A percentile compares a stretch with the other conserved stretches of the same genome.
These are phyloP conservation scores for Notolabrus celidotus DNA, from an alignment of 2,797 vertebrate genomes.

Conservation along the genomic window DNA sequence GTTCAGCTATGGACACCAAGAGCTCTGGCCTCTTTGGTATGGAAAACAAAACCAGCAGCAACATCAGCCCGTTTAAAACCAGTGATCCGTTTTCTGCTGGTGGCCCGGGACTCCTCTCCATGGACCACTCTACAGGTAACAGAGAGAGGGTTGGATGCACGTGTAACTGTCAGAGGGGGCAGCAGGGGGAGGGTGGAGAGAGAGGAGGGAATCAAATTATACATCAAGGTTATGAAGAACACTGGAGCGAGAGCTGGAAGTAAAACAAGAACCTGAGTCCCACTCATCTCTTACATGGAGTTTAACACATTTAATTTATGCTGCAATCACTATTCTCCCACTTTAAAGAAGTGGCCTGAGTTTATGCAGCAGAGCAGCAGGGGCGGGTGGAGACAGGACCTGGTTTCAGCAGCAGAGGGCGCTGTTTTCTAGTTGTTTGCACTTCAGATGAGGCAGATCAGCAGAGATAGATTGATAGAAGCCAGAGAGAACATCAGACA, in stretches of 20 bases:
- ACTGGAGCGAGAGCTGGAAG: neutral
- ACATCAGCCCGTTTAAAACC: conserved; percentile 65
- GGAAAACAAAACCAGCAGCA: conserved; percentile 75
- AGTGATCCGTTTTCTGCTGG: conserved; percentile 62
- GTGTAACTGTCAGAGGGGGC: conserved; percentile 9
- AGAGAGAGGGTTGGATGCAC: conserved; percentile 43
- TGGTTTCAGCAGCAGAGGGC: conserved; percentile 71
- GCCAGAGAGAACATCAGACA: conserved; percentile 8
- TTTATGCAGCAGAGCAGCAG: conserved; percentile 17
- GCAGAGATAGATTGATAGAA: neutral
- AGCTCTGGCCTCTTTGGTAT: conserved; percentile 68
- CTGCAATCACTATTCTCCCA: too few relatives aligned
- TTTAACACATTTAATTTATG: too few relatives aligned
- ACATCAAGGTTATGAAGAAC: neutral
- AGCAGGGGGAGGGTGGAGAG: conserved; percentile 5
- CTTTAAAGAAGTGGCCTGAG: neutral
- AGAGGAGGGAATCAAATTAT: neutral
- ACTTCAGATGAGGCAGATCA: neutral
- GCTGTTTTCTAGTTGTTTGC: conserved; percentile 49
- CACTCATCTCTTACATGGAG: neutral
- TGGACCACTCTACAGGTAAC: conserved; percentile 79
- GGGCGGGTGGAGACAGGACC: neutral
- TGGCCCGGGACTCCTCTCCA: conserved; percentile 62
- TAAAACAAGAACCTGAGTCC: neutral
- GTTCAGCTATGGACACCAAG: conserved; percentile 73